Percentiles rank a stretch among this genome's conserved stretches.
phyloP scores from a whole-genome alignment of 1,140 invertebrate species.

The Melipona quadrifasciata region DNA sequence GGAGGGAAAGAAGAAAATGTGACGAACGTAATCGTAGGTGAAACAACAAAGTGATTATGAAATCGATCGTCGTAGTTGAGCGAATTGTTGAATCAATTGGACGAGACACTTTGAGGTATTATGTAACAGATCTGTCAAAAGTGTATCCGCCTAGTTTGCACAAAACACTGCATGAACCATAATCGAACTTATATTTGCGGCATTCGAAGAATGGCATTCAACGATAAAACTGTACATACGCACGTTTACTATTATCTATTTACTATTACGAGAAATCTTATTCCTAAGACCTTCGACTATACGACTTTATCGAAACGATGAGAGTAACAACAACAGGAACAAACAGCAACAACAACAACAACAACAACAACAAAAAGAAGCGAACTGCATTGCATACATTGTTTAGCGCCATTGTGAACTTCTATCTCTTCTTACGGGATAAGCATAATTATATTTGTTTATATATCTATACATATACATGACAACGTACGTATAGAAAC shows the following conservation, averaged over 20 bases:
- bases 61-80: neutral
- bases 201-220: conserved; percentile 60
- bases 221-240: conserved; percentile 67
- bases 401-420: conserved; percentile 63
- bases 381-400: conserved; percentile 52
- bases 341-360: conserved; percentile 32
- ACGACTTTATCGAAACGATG: conserved; percentile 58
- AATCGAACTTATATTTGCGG: conserved; percentile 54
- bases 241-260: conserved; percentile 68
- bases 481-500: conserved; percentile 42
- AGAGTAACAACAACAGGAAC: neutral
- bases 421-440: conserved; percentile 61
- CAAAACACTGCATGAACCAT: conserved; percentile 22
- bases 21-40: neutral
- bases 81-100: neutral
- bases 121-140: neutral
- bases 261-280: conserved; percentile 64
- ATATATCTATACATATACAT: conserved; percentile 50
- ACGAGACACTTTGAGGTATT: neutral
- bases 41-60: neutral
- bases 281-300: conserved; percentile 63
- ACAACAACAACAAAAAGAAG: conserved; percentile 21
- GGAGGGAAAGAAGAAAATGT: too few relatives aligned
- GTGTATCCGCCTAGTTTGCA: conserved; percentile 40
- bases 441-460: conserved; percentile 60